Evolutionary conservation across 2,113 vertebrate species (phyloP), one percentile per base, ranked within the genome.

Genomic region (Tringa solitaria): DNA sequence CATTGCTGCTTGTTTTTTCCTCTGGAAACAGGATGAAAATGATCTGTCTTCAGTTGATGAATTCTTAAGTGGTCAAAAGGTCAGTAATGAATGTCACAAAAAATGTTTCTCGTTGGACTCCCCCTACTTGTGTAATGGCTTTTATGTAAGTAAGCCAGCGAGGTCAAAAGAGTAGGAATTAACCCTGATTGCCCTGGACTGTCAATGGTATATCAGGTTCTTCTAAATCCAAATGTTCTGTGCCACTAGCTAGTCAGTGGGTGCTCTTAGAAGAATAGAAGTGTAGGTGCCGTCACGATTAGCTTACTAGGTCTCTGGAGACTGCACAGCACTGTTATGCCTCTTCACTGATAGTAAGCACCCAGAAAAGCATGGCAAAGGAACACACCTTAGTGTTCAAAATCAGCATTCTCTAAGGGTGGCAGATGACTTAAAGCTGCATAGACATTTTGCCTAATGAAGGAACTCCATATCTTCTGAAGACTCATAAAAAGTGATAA

Each of bases 401-500:
- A 84, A 67, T 54, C 61, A 2, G 0, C 30, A 17, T 46, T 57
- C 24, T 45, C 50, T 21, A 43, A 75, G 45, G 67, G 18, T 54
- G 57, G 84, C 57, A 2, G 13, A 23, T 39, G 33, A 74, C 72
- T 77, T 56, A 74, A 90, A 78, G 39, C 56, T 86, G 51, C 19
- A 9, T 27, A 90, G 77, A 41, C 68, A n/a, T 72, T 91, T 93
- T 77, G 35, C 74, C 39, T 95, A 78, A 81, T 80, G 81, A 76
- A 91, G 87, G 91, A 86, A 73, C 61, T 39, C 53, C n/a, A 0
- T 81, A 14, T 60, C 82, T 96, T 93, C 64, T 33, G n/a, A 86
- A 63, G 75, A 43, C 79, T 86, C 51, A 43, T 87, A 79, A 93
- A 73, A 84, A 81, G 61, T 79, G 88, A 96, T 92, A 95, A 96